phyloP scores from a whole-genome alignment of 2,113 vertebrate species.

The Notarius quadriscutis region DNA sequence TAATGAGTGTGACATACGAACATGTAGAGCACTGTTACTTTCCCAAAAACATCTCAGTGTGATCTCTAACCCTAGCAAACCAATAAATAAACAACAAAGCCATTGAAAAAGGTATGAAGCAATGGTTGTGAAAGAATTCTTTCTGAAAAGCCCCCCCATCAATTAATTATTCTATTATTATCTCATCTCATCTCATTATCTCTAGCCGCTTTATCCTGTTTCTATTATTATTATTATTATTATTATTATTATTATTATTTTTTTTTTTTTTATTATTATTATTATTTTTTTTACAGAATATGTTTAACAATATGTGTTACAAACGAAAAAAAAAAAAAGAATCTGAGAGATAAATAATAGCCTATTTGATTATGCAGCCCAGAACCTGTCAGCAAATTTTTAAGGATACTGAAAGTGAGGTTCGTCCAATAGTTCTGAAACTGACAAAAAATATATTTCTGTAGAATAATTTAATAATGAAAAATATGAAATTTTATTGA shows the following conservation, averaged over 20 bases:
- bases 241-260: no score
- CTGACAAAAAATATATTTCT: neutral
- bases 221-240: no score
- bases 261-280: no score
- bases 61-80: neutral
- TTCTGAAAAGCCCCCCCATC: neutral
- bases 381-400: neutral
- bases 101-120: neutral
- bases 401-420: neutral
- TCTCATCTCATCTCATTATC: no score
- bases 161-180: no score
- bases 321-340: neutral
- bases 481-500: neutral
- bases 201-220: no score
- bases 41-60: neutral
- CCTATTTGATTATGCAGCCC: neutral
- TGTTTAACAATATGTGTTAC: neutral
- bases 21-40: neutral
- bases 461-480: neutral
- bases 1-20: neutral
- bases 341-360: neutral
- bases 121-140: neutral
- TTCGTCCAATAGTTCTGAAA: neutral
- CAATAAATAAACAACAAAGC: neutral
- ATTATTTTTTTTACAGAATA: neutral